These are phyloP conservation scores for Apteryx mantelli DNA, from an alignment of 2,113 vertebrate species.

Conservation along the genomic window DNA sequence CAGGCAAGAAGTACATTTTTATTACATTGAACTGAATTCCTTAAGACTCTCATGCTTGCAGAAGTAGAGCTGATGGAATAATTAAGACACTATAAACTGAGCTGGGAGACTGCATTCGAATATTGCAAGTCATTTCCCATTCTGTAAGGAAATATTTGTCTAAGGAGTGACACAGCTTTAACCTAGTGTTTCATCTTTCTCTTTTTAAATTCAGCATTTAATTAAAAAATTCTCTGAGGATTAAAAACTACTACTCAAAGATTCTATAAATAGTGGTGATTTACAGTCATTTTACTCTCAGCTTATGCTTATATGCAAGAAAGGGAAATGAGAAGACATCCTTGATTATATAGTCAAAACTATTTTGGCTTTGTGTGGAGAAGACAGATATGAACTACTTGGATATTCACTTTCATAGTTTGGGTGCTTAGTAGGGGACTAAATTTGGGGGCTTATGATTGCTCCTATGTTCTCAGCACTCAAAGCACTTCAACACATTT, in stretches of 20 bases:
- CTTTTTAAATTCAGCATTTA: background rate
- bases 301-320: background rate
- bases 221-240: background rate
- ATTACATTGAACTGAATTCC: background rate
- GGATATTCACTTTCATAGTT: background rate
- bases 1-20: background rate
- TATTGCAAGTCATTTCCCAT: background rate
- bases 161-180: background rate
- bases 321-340: background rate
- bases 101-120: background rate
- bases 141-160: constrained; percentile 26
- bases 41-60: background rate
- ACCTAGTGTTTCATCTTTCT: background rate
- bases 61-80: background rate
- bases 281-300: background rate
- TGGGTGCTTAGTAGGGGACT: background rate
- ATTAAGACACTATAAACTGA: background rate
- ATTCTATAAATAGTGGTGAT: background rate
- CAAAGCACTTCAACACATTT: background rate
- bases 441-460: background rate
- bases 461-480: background rate
- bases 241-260: background rate
- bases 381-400: background rate
- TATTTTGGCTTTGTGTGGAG: background rate
- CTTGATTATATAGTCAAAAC: background rate